Evolutionary conservation across 2,888 invertebrate genomes (phyloP).

Genomic region (Trisateles emortualis): DNA sequence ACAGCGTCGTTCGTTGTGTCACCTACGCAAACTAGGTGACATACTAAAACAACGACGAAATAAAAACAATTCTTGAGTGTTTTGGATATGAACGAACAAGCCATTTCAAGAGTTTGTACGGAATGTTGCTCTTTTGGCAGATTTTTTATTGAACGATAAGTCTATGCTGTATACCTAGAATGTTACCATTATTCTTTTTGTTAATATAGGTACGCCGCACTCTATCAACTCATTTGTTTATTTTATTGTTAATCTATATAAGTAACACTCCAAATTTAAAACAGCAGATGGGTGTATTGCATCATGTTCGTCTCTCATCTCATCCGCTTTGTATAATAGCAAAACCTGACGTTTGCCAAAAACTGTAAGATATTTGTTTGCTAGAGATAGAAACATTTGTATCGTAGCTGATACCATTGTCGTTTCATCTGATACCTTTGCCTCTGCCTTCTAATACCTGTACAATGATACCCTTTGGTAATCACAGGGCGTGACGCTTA

Average conservation of each 20-base stretch:
- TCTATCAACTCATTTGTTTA: not conserved
- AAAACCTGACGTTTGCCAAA: conserved; percentile 27
- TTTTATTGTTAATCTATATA: conserved; percentile 7
- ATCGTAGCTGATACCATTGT: not conserved
- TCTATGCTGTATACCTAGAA: not conserved
- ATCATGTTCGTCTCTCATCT: conserved; percentile 15
- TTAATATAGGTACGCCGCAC: not conserved
- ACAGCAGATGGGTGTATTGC: conserved; percentile 20
- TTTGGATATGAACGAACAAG: conserved; percentile 2
- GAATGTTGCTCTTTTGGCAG: not conserved
- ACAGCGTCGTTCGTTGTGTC: conserved; percentile 17
- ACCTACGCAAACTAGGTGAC: conserved; percentile 11
- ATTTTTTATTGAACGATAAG: not conserved
- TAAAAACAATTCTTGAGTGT: conserved; percentile 5
- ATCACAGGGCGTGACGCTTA: conserved; percentile 3
- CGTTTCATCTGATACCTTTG: not conserved
- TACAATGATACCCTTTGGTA: conserved; percentile 2
- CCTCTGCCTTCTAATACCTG: not conserved
- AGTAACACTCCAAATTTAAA: conserved; percentile 14
- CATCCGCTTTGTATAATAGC: conserved; percentile 3
- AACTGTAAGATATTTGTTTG: conserved; percentile 10
- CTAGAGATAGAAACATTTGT: not conserved
- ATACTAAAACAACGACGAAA: not conserved
- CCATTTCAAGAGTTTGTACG: not conserved
- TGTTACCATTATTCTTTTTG: not conserved